These are phyloP conservation scores for Setophaga kirtlandii DNA, from an alignment of 2,113 vertebrate species.

Conservation along the genomic window DNA sequence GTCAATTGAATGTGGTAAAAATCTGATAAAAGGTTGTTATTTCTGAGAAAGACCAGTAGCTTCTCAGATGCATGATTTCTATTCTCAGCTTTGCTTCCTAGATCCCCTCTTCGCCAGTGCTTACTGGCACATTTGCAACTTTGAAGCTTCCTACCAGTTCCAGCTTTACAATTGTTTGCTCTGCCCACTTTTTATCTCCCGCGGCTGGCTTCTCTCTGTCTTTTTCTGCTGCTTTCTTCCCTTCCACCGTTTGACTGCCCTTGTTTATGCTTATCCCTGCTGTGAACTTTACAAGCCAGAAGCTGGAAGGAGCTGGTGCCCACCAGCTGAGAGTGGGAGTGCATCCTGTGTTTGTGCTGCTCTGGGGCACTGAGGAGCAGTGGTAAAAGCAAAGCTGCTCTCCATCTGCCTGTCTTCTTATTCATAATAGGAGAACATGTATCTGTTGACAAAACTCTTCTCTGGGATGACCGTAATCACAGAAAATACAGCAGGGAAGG, in stretches of 20 bases:
- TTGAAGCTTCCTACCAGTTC: neutral
- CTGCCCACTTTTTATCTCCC: neutral
- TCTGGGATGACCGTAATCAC: neutral
- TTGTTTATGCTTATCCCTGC: neutral
- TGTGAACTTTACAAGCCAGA: neutral
- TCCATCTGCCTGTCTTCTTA: neutral
- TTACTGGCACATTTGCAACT: neutral
- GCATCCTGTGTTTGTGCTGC: fast-evolving
- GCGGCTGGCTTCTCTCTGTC: neutral
- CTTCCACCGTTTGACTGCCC: neutral
- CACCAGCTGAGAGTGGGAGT: fast-evolving
- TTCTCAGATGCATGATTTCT: neutral
- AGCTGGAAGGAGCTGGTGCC: neutral
- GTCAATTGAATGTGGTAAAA: conserved; percentile 34
- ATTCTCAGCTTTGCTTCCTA: neutral
- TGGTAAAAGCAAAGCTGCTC: neutral
- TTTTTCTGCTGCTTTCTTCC: neutral
- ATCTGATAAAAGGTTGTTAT: neutral
- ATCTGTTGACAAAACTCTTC: neutral
- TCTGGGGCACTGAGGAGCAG: neutral
- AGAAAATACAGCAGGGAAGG: neutral
- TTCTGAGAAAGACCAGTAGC: neutral
- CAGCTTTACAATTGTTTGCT: neutral
- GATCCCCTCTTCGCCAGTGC: neutral
- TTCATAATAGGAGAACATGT: neutral